Evolutionary conservation across 1,140 invertebrate species (phyloP).

Genomic region (Diorhabda elongata): DNA sequence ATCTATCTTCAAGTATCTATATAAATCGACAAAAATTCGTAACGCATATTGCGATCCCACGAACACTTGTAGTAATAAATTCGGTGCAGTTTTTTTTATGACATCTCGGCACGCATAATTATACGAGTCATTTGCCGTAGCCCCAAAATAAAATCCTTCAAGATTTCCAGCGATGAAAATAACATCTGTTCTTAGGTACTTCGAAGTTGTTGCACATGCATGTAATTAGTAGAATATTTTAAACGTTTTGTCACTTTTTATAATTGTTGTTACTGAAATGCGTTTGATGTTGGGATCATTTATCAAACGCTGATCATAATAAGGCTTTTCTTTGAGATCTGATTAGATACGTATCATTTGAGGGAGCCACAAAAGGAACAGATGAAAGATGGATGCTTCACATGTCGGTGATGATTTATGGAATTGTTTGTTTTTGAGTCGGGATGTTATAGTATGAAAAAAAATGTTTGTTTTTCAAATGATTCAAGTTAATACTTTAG

Average conservation of each 20-base stretch:
- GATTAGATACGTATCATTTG: neutral
- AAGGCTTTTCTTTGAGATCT: neutral
- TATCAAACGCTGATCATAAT: conserved; percentile 7
- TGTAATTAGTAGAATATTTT: conserved; percentile 25
- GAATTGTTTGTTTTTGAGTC: neutral
- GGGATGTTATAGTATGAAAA: no score
- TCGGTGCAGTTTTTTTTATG: neutral
- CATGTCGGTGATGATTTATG: neutral
- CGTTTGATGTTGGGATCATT: conserved; percentile 17
- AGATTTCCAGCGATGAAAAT: conserved; percentile 8
- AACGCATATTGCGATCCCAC: no score
- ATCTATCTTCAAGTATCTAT: no score
- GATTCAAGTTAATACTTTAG: no score
- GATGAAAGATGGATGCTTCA: neutral
- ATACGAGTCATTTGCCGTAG: conserved; percentile 36
- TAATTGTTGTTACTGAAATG: conserved; percentile 14
- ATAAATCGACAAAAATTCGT: no score
- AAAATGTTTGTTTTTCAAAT: no score
- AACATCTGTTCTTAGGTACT: conserved; percentile 18
- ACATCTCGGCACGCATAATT: conserved; percentile 32
- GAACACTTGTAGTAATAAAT: no score
- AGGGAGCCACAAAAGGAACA: neutral
- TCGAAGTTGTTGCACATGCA: conserved; percentile 18
- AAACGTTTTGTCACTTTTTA: conserved; percentile 21
- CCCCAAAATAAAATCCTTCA: conserved; percentile 31